phyloP scores from a whole-genome alignment of 2,888 invertebrate genomes.

The Muschampia staudingeri region DNA sequence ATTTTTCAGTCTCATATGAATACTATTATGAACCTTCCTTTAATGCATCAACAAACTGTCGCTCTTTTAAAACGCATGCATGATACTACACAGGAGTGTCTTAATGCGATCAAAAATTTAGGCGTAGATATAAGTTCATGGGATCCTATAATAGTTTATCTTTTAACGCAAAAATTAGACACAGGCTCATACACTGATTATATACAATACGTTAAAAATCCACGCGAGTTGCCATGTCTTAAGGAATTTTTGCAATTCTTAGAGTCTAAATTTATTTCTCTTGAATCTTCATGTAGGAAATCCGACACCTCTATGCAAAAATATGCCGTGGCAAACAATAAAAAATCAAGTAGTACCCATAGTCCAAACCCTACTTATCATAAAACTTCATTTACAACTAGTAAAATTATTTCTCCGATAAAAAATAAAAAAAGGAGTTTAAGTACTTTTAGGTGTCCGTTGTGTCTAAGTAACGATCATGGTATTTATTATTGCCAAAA shows the following conservation, averaged over 20 bases:
- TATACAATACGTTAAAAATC: constrained; percentile 17
- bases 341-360: not conserved
- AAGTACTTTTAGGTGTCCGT: not conserved
- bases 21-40: not conserved
- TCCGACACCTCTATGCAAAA: not conserved
- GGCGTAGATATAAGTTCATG: constrained; percentile 19
- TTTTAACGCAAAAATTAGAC: constrained; percentile 16
- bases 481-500: constrained; percentile 19
- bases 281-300: constrained; percentile 31
- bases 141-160: not conserved
- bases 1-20: constrained; percentile 56
- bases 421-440: not conserved
- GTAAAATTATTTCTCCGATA: not conserved
- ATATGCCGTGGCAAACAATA: not conserved
- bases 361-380: not conserved
- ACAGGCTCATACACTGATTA: not conserved
- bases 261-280: constrained; percentile 48
- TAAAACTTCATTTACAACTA: not conserved
- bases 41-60: too few species aligned
- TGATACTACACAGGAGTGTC: not conserved
- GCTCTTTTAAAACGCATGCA: too few species aligned
- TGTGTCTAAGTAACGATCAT: constrained; percentile 15
- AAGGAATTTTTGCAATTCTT: constrained; percentile 49
- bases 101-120: constrained; percentile 22
- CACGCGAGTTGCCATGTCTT: constrained; percentile 32